phyloP scores from a whole-genome alignment of 1,140 invertebrate genomes.

The Stenopsyche tienmushanensis region DNA sequence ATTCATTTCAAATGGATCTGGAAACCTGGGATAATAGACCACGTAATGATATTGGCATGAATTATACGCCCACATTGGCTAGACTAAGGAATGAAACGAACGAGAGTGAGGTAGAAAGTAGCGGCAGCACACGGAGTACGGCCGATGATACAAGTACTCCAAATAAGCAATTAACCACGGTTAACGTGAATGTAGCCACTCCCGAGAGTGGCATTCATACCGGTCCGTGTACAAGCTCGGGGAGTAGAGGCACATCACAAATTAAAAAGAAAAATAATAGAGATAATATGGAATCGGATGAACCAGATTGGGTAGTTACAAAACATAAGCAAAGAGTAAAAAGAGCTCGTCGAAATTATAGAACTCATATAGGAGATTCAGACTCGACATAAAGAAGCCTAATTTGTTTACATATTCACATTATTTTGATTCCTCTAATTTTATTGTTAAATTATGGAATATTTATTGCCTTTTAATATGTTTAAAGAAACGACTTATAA shows the following conservation, averaged over 20 bases:
- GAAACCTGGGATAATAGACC: constrained; percentile 22
- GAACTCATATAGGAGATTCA: constrained; percentile 57
- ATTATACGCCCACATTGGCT: constrained; percentile 47
- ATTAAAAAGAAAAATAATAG: constrained; percentile 29
- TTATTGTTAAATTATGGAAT: not conserved
- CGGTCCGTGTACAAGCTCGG: constrained; percentile 44
- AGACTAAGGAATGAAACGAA: constrained; percentile 54
- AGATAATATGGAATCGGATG: constrained; percentile 48
- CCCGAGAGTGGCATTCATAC: constrained; percentile 48
- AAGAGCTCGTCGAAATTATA: constrained; percentile 57
- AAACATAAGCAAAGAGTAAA: constrained; percentile 57
- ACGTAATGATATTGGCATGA: constrained; percentile 10
- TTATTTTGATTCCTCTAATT: not conserved
- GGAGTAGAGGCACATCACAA: constrained; percentile 38
- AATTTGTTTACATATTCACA: constrained; percentile 40
- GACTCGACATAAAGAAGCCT: constrained; percentile 64
- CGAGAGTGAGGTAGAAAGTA: constrained; percentile 54
- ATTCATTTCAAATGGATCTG: constrained; percentile 14
- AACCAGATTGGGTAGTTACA: constrained; percentile 53
- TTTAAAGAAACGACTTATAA: too few species aligned
- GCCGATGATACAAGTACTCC: constrained; percentile 43
- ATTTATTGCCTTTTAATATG: too few species aligned
- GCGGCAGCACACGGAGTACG: constrained; percentile 47
- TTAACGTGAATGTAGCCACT: constrained; percentile 25
- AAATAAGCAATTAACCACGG: constrained; percentile 27